Evolutionary conservation across 2,888 invertebrate species (phyloP).

Genomic region (Ecliptopera silaceata): DNA sequence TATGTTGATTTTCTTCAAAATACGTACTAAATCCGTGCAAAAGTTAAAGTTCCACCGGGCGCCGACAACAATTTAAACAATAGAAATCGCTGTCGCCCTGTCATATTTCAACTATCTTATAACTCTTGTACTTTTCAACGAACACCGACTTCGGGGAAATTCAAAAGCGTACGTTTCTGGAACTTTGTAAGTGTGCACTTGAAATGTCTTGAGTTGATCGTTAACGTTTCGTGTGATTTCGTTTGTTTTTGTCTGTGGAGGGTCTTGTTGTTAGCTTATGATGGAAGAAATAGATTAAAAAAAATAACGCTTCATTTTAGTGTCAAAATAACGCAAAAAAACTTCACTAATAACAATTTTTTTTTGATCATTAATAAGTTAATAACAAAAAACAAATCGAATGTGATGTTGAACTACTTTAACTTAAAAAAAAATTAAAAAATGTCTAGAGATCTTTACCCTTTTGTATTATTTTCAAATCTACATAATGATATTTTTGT

Average conservation of each 20-base stretch:
- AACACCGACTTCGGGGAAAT: constrained; percentile 24
- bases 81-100: constrained; percentile 46
- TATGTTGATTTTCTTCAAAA: constrained; percentile 21
- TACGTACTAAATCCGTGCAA: constrained; percentile 22
- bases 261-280: constrained; percentile 33
- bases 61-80: constrained; percentile 55
- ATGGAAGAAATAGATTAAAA: constrained; percentile 2
- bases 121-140: constrained; percentile 26
- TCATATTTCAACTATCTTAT: constrained; percentile 38
- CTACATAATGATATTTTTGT: constrained; percentile 81
- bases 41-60: constrained; percentile 29
- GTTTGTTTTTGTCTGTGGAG: constrained; percentile 38
- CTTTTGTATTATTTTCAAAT: constrained; percentile 75
- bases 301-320: constrained; percentile 11
- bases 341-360: too few species aligned
- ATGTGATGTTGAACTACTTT: too few species aligned
- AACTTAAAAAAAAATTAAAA: constrained; percentile 11
- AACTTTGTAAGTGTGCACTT: constrained; percentile 34
- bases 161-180: constrained; percentile 35
- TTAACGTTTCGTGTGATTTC: constrained; percentile 39
- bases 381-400: too few species aligned
- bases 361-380: too few species aligned
- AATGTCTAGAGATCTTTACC: constrained; percentile 37
- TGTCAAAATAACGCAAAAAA: too few species aligned
- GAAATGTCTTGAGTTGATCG: constrained; percentile 37